phyloP scores from a whole-genome alignment of 2,888 invertebrate genomes.

The Dryobota labecula region DNA sequence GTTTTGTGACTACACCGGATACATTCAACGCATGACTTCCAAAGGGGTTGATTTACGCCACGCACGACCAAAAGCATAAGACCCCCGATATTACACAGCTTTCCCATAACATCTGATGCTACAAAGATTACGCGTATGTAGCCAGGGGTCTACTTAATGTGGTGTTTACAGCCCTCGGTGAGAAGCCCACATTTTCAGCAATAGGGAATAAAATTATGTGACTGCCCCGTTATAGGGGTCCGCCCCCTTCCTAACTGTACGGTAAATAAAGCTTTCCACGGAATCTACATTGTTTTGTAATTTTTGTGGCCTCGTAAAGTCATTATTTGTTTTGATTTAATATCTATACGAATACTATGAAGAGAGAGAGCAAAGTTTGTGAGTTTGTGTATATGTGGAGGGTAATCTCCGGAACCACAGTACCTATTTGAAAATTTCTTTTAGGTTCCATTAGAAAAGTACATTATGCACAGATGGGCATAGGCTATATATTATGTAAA shows the following conservation, averaged over 20 bases:
- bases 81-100: slow-evolving; percentile 59
- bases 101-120: slow-evolving; percentile 51
- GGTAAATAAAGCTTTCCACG: slow-evolving; percentile 26
- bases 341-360: too few relatives aligned
- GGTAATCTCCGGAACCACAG: too few relatives aligned
- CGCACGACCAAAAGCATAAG: slow-evolving; percentile 55
- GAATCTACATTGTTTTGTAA: slow-evolving; percentile 26
- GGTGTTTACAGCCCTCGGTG: slow-evolving; percentile 69
- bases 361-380: too few relatives aligned
- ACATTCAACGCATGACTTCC: slow-evolving; percentile 53
- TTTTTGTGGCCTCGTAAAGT: slow-evolving; percentile 10
- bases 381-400: too few relatives aligned
- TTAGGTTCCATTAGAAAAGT: too few relatives aligned
- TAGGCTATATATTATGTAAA: too few relatives aligned
- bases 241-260: slow-evolving; percentile 46
- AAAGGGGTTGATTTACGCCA: slow-evolving; percentile 67
- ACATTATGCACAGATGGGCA: too few relatives aligned
- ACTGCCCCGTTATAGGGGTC: slow-evolving; percentile 48
- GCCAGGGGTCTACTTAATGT: slow-evolving; percentile 59
- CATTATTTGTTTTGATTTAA: slow-evolving; percentile 22
- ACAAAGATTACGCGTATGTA: slow-evolving; percentile 46
- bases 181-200: slow-evolving; percentile 64
- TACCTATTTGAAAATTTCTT: too few relatives aligned
- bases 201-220: slow-evolving; percentile 72
- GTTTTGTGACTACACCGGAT: slow-evolving; percentile 38